Percentiles rank a stretch among this genome's conserved stretches.
These are phyloP conservation scores for Sminthurinus aureus DNA, from an alignment of 2,888 invertebrate species.

Conservation along the genomic window DNA sequence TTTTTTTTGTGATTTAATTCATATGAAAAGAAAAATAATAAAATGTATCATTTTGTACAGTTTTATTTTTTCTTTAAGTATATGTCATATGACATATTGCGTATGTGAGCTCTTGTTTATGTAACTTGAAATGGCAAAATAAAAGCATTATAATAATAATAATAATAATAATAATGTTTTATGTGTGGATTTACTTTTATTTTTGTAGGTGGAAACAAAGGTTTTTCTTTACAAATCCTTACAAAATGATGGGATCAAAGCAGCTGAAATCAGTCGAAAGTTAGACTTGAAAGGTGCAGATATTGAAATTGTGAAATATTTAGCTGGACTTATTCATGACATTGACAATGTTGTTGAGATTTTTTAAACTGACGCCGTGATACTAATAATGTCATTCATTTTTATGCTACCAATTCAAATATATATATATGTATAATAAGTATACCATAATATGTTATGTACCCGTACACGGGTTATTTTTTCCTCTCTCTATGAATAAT, in stretches of 20 bases:
- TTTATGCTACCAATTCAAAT: background rate
- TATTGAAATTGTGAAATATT: constrained; percentile 55
- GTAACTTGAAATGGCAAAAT: no score
- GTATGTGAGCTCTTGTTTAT: no score
- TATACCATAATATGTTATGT: background rate
- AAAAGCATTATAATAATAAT: constrained; percentile 37
- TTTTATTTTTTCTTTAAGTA: no score
- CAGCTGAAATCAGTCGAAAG: constrained; percentile 40
- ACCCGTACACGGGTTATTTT: background rate
- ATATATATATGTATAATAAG: background rate
- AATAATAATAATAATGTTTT: constrained; percentile 45
- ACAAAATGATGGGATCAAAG: constrained; percentile 36
- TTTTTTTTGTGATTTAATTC: no score
- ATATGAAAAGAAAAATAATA: no score
- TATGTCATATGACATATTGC: no score
- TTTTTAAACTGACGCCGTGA: constrained; percentile 40
- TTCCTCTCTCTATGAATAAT: no score
- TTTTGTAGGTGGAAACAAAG: constrained; percentile 56
- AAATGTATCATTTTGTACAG: no score
- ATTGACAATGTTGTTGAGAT: constrained; percentile 50
- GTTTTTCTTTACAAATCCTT: constrained; percentile 58
- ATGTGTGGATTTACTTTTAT: constrained; percentile 58
- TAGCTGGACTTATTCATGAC: constrained; percentile 47
- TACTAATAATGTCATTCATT: no score
- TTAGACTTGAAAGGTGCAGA: constrained; percentile 52